These are phyloP conservation scores for Oreochromis tanganicae DNA, from an alignment of 2,113 vertebrate species.

Conservation along the genomic window DNA sequence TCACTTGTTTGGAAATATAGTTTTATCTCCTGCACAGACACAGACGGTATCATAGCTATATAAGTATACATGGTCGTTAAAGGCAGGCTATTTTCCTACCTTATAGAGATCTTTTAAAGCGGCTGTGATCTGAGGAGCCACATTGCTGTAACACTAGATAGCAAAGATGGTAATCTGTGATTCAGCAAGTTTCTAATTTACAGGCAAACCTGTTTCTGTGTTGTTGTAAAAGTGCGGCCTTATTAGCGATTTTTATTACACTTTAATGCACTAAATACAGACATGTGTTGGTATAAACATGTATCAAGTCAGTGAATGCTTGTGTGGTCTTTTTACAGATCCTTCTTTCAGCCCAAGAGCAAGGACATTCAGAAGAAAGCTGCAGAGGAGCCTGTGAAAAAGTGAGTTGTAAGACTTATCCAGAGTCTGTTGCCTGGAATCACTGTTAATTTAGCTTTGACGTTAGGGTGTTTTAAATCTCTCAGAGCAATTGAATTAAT, in stretches of 20 bases:
- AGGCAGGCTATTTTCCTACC: neutral
- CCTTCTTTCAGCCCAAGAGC: constrained; percentile 81
- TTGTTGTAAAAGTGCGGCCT: neutral
- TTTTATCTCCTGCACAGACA: neutral
- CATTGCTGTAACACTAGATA: neutral
- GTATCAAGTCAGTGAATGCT: neutral
- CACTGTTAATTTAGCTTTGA: neutral
- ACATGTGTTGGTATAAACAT: neutral
- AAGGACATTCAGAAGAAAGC: constrained; percentile 58
- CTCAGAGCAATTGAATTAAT: neutral
- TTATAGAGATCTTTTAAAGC: neutral
- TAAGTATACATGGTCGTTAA: neutral
- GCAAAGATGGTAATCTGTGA: neutral
- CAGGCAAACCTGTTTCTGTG: neutral
- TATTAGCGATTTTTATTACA: neutral
- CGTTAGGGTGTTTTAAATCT: neutral
- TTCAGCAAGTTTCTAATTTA: neutral
- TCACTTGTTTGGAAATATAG: neutral
- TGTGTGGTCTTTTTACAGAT: constrained; percentile 55
- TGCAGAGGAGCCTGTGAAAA: constrained; percentile 24
- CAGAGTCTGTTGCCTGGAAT: neutral
- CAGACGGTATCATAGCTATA: accelerated
- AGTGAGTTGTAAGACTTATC: constrained; percentile 14
- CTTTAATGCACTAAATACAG: neutral
- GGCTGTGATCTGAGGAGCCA: neutral